Evolutionary conservation across 2,113 vertebrate genomes (phyloP), one percentile per base, ranked within the genome.

Genomic region (Chaetodon auriga): DNA sequence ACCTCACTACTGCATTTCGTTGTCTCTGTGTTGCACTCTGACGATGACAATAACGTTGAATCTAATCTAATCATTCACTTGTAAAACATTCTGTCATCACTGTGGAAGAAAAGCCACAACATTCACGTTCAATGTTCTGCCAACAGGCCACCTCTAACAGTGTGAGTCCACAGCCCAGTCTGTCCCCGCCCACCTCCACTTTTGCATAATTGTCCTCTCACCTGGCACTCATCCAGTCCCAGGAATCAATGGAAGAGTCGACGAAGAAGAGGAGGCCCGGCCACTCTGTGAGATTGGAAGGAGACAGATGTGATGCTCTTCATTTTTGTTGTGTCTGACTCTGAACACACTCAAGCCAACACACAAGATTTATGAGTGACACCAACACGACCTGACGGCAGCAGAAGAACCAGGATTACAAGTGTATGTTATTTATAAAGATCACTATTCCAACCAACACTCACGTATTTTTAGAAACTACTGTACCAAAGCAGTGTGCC

Each of bases 201-300:
- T 86, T 54, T 82, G 18, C 68, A 88, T 89, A 79, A 85, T 78
- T 81, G 82, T 79, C 69, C 77, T 79, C 43, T 62, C 51, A 43
- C 68, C 58, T n/a, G 0, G 51, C 74, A 62, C 73, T 83, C 69
- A 21, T 64, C 80, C 78, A 69, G 51, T 74, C 23, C n/a, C 57
- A 19, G 62, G 75, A 79, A 87, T 88, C 91, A 75, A 90, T 88
- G 23, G 55, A 60, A n/a, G 41, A 55, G 80, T 87, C 57, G 15
- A 88, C 84, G 75, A 41, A 36, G 78, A 62, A 41, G 14, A 75
- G 54, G 83, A 79, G 65, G 55, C 60, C 2, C 1, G 60, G 21
- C 68, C 89, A 85, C 91, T 91, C 80, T 77, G 85, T n/a, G 68
- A 83, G 80, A 89, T 84, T 86, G 78, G 70, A 68, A 68, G 57